Conservation (phyloP, 2,888 invertebrate genomes). For the Pogonocherus hispidulus region DNA sequence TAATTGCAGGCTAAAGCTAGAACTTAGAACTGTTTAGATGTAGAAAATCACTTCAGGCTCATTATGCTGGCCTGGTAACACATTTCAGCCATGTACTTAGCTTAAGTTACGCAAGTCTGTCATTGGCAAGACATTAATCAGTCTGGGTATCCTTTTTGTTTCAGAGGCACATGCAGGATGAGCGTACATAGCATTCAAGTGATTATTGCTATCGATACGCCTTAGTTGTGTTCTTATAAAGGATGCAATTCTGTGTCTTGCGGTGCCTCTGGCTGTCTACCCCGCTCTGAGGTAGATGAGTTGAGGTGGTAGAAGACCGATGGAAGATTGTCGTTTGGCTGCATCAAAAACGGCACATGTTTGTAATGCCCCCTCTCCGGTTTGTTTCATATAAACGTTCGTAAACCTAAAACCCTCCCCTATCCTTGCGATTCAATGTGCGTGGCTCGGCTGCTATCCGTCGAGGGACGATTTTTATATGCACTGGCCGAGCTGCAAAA, state of each 20-base stretch:
- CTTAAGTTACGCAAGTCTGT: conserved; percentile 11
- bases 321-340: conserved; percentile 64
- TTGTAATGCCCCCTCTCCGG: conserved; percentile 32
- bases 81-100: too few species aligned
- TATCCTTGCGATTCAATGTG: conserved; percentile 22
- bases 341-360: conserved; percentile 64
- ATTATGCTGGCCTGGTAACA: too few species aligned
- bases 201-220: conserved; percentile 67
- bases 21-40: too few species aligned
- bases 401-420: neutral
- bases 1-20: too few species aligned
- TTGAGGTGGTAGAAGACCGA: conserved; percentile 66
- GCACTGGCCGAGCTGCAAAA: conserved; percentile 54
- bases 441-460: conserved; percentile 47
- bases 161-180: conserved; percentile 90
- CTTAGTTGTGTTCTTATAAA: conserved; percentile 64
- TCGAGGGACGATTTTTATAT: conserved; percentile 42
- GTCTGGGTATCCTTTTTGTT: conserved; percentile 74
- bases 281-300: conserved; percentile 60
- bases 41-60: too few species aligned
- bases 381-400: neutral
- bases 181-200: conserved; percentile 69
- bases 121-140: conserved; percentile 62
- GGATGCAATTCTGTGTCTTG: conserved; percentile 69
- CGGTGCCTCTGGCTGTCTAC: conserved; percentile 69